Conservation (phyloP, 2,888 invertebrate genomes). For the Drosophila demipolita region DNA sequence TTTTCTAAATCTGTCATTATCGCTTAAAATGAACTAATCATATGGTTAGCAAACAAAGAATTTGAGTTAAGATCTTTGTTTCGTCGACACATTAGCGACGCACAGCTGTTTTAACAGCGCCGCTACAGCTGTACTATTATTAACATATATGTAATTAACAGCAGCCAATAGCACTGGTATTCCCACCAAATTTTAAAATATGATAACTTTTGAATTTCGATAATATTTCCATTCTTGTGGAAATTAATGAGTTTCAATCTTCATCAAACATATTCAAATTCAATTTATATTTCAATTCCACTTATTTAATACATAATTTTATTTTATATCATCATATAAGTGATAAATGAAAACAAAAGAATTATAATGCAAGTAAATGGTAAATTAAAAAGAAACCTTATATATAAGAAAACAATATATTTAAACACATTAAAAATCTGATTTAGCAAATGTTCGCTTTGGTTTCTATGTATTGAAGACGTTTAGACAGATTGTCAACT, state of each 20-base stretch:
- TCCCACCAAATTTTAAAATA: not conserved
- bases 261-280: not conserved
- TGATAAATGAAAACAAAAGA: not conserved
- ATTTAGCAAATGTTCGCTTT: not conserved
- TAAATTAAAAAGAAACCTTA: not conserved
- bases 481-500: not conserved
- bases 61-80: not conserved
- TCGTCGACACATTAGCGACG: slow-evolving; percentile 9
- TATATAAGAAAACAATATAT: not conserved
- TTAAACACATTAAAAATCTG: not conserved
- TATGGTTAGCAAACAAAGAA: not conserved
- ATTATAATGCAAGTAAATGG: not conserved
- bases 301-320: not conserved
- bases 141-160: slow-evolving; percentile 9
- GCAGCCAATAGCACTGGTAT: not conserved
- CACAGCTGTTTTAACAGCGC: slow-evolving; percentile 22
- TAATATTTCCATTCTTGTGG: not conserved
- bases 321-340: not conserved
- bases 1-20: slow-evolving; percentile 30
- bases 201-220: not conserved
- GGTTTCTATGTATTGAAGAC: not conserved
- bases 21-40: not conserved
- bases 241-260: not conserved
- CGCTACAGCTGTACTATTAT: not conserved
- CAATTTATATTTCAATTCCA: not conserved